phyloP scores from a whole-genome alignment of 2,888 invertebrate species.

The Gymnosoma rotundatum region DNA sequence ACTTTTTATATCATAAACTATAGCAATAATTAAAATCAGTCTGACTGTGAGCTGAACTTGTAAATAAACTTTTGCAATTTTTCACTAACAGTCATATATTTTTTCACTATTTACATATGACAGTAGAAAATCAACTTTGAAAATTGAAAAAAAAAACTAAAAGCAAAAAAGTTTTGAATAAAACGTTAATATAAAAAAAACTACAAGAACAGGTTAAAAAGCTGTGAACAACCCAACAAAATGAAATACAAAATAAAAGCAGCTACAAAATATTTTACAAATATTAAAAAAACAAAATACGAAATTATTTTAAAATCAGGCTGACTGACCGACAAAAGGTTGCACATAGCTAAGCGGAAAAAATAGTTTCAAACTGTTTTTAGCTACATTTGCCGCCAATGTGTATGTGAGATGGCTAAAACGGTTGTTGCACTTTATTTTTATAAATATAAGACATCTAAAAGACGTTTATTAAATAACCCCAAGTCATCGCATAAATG shows the following conservation, averaged over 20 bases:
- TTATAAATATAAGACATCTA: conserved; percentile 8
- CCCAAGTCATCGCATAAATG: neutral
- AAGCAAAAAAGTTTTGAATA: conserved; percentile 29
- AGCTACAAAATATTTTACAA: neutral
- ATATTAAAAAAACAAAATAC: neutral
- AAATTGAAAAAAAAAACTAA: conserved; percentile 14
- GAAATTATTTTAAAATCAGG: conserved; percentile 46
- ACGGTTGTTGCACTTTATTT: neutral
- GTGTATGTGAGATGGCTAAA: neutral
- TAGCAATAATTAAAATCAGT: no score
- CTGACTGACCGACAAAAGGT: conserved; percentile 42
- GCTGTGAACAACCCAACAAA: no score
- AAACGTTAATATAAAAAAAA: conserved; percentile 16
- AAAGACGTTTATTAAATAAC: neutral
- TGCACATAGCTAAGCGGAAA: neutral
- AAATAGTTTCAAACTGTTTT: neutral
- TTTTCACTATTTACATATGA: conserved; percentile 36
- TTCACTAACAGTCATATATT: neutral
- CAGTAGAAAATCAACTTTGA: conserved; percentile 64
- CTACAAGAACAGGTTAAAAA: no score
- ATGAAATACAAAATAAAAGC: neutral
- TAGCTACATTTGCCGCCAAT: neutral
- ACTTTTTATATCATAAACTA: no score
- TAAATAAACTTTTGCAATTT: neutral
- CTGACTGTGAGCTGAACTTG: no score